Evolutionary conservation across 2,113 vertebrate genomes (phyloP).

Genomic region (Salvelinus namaycush): DNA sequence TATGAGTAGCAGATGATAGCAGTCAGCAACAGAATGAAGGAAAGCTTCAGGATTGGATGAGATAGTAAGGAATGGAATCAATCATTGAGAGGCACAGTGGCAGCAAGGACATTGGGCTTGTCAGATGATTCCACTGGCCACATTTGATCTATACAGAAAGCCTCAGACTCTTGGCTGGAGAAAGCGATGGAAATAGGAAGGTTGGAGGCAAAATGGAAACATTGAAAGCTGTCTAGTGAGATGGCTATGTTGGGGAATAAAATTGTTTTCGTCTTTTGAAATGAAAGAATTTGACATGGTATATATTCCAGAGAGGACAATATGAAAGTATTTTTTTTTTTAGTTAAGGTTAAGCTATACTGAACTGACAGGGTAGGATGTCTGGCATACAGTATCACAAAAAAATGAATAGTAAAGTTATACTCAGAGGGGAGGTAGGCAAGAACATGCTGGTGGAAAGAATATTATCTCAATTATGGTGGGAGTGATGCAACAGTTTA

Average conservation of each 20-base stretch:
- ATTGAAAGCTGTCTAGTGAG: constrained; percentile 47
- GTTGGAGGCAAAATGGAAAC: constrained; percentile 59
- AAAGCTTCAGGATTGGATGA: constrained; percentile 31
- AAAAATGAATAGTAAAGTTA: constrained; percentile 18
- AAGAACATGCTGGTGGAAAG: not conserved
- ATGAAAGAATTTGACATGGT: constrained; percentile 65
- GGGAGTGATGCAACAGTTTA: constrained; percentile 40
- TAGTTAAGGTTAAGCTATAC: constrained; percentile 20
- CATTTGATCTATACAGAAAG: constrained; percentile 52
- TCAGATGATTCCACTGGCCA: constrained; percentile 34
- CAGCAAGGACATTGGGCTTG: constrained; percentile 52
- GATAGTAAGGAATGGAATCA: constrained; percentile 44
- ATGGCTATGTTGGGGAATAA: constrained; percentile 50
- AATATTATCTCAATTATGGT: constrained; percentile 39
- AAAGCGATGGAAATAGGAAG: constrained; percentile 51
- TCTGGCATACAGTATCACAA: constrained; percentile 11
- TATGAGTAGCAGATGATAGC: constrained; percentile 44
- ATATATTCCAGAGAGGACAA: constrained; percentile 51
- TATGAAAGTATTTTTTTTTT: not conserved
- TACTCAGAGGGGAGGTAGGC: constrained; percentile 18
- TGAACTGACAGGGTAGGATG: not conserved
- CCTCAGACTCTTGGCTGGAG: constrained; percentile 30
- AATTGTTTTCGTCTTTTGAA: constrained; percentile 45
- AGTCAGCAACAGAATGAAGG: constrained; percentile 18
- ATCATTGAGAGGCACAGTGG: constrained; percentile 41